phyloP scores from a whole-genome alignment of 37 sponge, comb jelly and placozoan genomes.

The Chondrilla cf. caribensis region DNA sequence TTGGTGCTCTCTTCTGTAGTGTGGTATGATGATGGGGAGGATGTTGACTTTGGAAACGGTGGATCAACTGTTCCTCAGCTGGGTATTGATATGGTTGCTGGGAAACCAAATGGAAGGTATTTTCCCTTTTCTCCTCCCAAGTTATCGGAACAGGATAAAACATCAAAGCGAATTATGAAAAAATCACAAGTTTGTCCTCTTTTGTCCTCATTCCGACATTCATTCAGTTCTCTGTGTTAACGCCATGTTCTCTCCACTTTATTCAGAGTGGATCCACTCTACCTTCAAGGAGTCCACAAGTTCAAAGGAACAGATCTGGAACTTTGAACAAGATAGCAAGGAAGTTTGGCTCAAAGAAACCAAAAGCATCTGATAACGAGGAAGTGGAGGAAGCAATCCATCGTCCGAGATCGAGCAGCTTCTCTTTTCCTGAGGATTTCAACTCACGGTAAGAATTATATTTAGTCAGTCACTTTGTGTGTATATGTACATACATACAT shows the following conservation, averaged over 20 bases:
- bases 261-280: background rate
- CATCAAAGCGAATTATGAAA: background rate
- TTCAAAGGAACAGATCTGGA: background rate
- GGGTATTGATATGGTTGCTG: background rate
- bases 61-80: background rate
- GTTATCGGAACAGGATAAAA: background rate
- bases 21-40: background rate
- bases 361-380: background rate
- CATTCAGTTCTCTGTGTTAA: background rate
- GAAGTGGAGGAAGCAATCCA: background rate
- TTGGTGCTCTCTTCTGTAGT: too few species aligned
- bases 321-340: background rate
- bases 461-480: too few species aligned
- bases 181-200: conserved; percentile 1
- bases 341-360: background rate
- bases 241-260: background rate
- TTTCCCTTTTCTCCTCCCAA: conserved; percentile 21
- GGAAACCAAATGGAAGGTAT: conserved; percentile 25
- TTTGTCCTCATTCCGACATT: background rate
- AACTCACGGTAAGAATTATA: too few species aligned
- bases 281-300: background rate
- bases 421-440: background rate
- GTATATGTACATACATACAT: background rate
- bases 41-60: background rate
- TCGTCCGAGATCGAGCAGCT: background rate